Conservation (phyloP, 2,113 vertebrate genomes). For the Peromyscus californicus region DNA sequence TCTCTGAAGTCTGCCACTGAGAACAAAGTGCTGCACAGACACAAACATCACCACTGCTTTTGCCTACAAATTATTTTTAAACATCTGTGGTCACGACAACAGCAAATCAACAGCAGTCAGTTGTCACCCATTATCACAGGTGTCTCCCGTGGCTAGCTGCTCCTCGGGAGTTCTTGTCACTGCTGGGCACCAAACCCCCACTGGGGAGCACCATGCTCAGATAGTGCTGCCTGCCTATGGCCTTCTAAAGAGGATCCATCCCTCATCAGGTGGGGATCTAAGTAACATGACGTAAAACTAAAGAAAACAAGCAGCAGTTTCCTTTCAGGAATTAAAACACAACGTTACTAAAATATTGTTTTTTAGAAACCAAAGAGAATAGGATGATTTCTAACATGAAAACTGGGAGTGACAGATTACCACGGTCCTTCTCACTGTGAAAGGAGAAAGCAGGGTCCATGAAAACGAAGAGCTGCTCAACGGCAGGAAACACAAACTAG, state of each 20-base stretch:
- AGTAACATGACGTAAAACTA: neutral
- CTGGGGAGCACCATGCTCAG: neutral
- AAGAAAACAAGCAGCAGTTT: neutral
- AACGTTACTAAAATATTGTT: neutral
- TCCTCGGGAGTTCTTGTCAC: neutral
- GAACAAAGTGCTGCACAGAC: conserved; percentile 5
- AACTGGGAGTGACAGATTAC: neutral
- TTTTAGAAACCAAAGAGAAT: neutral
- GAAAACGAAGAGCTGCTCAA: neutral
- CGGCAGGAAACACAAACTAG: neutral
- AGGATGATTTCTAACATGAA: neutral
- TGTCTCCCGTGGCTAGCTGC: conserved; percentile 2
- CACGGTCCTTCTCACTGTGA: neutral
- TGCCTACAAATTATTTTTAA: conserved; percentile 80
- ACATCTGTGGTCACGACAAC: conserved; percentile 75
- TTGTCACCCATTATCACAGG: conserved; percentile 15
- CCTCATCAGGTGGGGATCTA: neutral
- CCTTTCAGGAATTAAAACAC: neutral
- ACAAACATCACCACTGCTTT: conserved; percentile 33
- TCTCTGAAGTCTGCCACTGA: conserved; percentile 16
- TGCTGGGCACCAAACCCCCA: neutral
- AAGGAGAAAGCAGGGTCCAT: neutral
- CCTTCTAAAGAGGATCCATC: neutral
- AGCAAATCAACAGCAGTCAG: conserved; percentile 65
- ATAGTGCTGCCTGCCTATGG: neutral